phyloP scores from a whole-genome alignment of 92 coral and sea anemone species.

The Phenganax stokvisi region DNA sequence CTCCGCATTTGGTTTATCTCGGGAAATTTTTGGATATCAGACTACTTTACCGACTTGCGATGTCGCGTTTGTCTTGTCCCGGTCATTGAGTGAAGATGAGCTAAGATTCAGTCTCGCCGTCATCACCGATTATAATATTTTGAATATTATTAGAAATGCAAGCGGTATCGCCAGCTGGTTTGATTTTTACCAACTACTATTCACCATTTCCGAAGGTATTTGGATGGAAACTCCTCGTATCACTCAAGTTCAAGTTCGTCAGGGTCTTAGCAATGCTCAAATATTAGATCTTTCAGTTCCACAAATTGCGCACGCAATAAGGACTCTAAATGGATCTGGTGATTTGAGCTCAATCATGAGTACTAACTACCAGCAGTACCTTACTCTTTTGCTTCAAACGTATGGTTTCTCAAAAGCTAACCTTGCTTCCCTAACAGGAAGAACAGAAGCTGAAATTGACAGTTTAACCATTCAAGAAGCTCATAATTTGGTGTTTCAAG shows the following conservation, averaged over 20 bases:
- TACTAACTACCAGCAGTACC: slow-evolving; percentile 20
- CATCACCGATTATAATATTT: slow-evolving; percentile 17
- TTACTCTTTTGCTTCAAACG: slow-evolving; percentile 22
- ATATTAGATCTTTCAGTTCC: slow-evolving; percentile 16
- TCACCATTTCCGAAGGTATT: slow-evolving; percentile 31
- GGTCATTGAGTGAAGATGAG: slow-evolving; percentile 30
- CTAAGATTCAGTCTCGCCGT: slow-evolving; percentile 3
- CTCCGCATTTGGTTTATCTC: slow-evolving; percentile 17
- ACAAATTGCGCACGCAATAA: slow-evolving; percentile 12
- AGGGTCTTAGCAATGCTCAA: not conserved
- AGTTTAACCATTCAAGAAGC: slow-evolving; percentile 23
- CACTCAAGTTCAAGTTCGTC: slow-evolving; percentile 4
- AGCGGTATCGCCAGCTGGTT: slow-evolving; percentile 29
- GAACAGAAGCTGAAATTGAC: slow-evolving; percentile 20
- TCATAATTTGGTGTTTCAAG: slow-evolving; percentile 21
- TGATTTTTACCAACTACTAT: slow-evolving; percentile 26
- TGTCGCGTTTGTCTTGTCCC: slow-evolving; percentile 27
- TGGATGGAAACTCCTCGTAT: slow-evolving; percentile 33
- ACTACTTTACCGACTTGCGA: slow-evolving; percentile 8
- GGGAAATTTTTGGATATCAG: slow-evolving; percentile 16
- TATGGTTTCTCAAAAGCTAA: slow-evolving; percentile 24
- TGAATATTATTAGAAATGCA: slow-evolving; percentile 32
- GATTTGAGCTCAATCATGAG: not conserved
- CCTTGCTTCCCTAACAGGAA: slow-evolving; percentile 24
- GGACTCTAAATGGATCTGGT: slow-evolving; percentile 13